A percentile compares a stretch with the other conserved stretches of the same genome.
Conservation (phyloP, 2,113 vertebrate species). For the Polypterus bichir region DNA sequence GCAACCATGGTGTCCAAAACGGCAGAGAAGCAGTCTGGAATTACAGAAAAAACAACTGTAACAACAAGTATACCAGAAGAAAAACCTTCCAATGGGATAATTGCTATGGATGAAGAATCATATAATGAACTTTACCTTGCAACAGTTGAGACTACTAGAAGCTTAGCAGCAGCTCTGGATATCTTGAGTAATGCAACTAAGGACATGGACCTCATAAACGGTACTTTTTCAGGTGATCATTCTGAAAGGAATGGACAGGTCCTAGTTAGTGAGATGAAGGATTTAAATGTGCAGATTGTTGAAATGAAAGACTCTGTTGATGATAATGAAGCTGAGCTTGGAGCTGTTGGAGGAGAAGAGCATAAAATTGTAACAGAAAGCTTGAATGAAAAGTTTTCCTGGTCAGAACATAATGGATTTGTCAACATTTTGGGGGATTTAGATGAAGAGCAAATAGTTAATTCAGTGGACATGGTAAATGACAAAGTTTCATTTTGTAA, state of each 20-base stretch:
- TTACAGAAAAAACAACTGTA: slow-evolving; percentile 53
- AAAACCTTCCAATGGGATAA: slow-evolving; percentile 61
- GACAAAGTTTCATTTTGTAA: slow-evolving; percentile 44
- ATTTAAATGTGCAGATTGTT: slow-evolving; percentile 42
- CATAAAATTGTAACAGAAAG: slow-evolving; percentile 26
- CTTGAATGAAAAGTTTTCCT: slow-evolving; percentile 26
- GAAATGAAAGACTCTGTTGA: slow-evolving; percentile 50
- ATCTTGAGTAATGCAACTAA: slow-evolving; percentile 71
- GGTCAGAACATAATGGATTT: slow-evolving; percentile 58
- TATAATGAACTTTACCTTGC: slow-evolving; percentile 81
- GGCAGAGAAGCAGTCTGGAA: slow-evolving; percentile 40
- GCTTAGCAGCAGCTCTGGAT: slow-evolving; percentile 79
- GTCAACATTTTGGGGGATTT: slow-evolving; percentile 54
- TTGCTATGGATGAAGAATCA: slow-evolving; percentile 71
- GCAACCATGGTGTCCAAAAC: slow-evolving; percentile 74
- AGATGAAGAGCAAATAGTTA: slow-evolving; percentile 21
- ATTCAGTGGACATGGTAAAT: neutral
- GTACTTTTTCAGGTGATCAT: slow-evolving; percentile 47
- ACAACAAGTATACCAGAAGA: slow-evolving; percentile 48
- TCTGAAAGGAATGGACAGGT: slow-evolving; percentile 45
- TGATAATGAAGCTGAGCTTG: slow-evolving; percentile 58
- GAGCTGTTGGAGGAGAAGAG: slow-evolving; percentile 72
- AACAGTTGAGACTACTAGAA: slow-evolving; percentile 86
- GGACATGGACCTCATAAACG: slow-evolving; percentile 64
- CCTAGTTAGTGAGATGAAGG: slow-evolving; percentile 32